Percentiles rank a stretch among this genome's conserved stretches.
phyloP scores from a whole-genome alignment of 2,113 vertebrate species.

The Numida meleagris region DNA sequence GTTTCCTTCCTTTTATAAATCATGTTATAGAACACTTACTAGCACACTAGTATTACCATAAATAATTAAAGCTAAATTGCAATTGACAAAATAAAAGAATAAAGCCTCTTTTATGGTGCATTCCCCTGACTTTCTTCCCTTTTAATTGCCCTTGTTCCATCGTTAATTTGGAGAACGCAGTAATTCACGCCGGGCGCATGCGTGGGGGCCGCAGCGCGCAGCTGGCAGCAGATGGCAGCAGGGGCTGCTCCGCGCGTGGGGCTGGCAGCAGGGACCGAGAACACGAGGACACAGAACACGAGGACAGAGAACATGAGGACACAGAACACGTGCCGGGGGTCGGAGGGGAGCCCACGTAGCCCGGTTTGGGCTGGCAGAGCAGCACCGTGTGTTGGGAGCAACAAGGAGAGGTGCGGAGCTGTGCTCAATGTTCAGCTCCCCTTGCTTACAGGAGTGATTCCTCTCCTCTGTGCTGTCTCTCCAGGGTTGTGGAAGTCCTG shows the following conservation, averaged over 20 bases:
- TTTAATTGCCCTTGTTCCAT: conserved; percentile 29
- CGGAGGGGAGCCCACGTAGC: not conserved
- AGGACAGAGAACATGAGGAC: no score
- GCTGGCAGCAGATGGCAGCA: not conserved
- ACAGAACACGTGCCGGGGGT: rapidly evolving
- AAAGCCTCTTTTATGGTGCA: conserved; percentile 54
- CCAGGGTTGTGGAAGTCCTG: not conserved
- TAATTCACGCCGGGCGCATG: not conserved
- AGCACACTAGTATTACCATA: conserved; percentile 51
- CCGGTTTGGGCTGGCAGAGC: rapidly evolving
- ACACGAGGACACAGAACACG: no score
- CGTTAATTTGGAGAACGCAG: conserved; percentile 26
- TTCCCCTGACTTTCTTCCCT: conserved; percentile 28
- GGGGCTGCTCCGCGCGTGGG: not conserved
- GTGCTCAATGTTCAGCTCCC: rapidly evolving
- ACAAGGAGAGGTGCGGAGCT: rapidly evolving
- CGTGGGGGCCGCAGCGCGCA: not conserved
- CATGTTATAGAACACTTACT: not conserved
- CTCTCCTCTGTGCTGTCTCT: not conserved
- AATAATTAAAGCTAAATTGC: conserved; percentile 66
- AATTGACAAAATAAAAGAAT: conserved; percentile 59
- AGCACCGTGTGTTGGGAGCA: rapidly evolving
- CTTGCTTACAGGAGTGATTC: rapidly evolving
- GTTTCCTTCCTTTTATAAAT: conserved; percentile 63
- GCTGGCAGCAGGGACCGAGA: rapidly evolving